Percentiles rank a stretch among this genome's conserved stretches.
Conservation (phyloP, 2,797 vertebrate genomes). For the Oreochromis mossambicus region DNA sequence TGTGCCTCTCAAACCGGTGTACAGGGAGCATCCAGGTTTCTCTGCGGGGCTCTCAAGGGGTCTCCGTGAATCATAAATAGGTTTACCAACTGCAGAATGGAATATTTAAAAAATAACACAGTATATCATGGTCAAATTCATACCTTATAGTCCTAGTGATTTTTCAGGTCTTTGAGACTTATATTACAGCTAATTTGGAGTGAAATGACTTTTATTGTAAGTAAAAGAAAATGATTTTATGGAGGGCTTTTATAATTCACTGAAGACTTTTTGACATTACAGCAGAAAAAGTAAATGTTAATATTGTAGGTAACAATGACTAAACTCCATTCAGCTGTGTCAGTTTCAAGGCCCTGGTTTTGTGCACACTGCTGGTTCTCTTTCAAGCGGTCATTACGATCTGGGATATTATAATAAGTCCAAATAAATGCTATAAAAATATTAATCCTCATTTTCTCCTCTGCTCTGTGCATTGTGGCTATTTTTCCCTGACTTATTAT, state of each 20-base stretch:
- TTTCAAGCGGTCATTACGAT: neutral
- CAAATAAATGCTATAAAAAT: neutral
- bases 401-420: neutral
- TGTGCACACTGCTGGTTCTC: neutral
- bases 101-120: neutral
- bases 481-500: neutral
- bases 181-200: neutral
- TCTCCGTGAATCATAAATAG: neutral
- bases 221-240: neutral
- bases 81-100: neutral
- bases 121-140: neutral
- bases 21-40: slow-evolving; percentile 1
- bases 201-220: neutral
- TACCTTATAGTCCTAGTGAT: neutral
- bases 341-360: neutral
- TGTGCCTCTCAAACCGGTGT: neutral
- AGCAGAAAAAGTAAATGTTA: neutral
- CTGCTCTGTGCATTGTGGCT: neutral
- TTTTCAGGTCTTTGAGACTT: neutral
- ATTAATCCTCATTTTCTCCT: neutral
- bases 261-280: neutral
- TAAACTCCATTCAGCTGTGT: neutral
- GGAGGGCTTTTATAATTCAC: neutral
- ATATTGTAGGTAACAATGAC: neutral
- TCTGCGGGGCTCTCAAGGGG: neutral